Evolutionary conservation across 2,797 vertebrate species (phyloP).

Genomic region (Myripristis murdjan): DNA sequence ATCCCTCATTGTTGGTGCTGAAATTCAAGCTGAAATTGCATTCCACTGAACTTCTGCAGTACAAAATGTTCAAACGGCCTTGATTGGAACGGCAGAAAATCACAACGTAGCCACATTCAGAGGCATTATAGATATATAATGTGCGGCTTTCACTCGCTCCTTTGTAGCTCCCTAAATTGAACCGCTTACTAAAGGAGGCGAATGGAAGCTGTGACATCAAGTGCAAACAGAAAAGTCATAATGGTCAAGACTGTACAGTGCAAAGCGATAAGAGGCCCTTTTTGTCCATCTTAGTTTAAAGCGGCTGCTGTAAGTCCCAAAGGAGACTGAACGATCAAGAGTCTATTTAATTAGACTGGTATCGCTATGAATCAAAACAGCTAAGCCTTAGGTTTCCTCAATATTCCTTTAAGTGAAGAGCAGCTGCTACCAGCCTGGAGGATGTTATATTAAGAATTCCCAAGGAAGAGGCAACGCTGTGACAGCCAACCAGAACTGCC

Average conservation of each 20-base stretch:
- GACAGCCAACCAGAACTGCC: neutral
- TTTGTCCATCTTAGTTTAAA: slow-evolving; percentile 12
- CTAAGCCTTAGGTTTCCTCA: slow-evolving; percentile 18
- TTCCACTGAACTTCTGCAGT: slow-evolving; percentile 41
- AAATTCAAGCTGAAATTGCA: slow-evolving; percentile 60
- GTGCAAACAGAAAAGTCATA: slow-evolving; percentile 60
- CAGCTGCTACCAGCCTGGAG: neutral
- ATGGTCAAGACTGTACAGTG: slow-evolving; percentile 31
- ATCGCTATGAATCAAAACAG: slow-evolving; percentile 28
- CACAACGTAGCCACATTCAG: slow-evolving; percentile 33
- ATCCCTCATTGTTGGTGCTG: slow-evolving; percentile 37
- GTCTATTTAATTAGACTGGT: neutral
- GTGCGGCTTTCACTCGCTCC: slow-evolving; percentile 42
- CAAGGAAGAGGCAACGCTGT: neutral
- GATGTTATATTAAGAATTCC: neutral
- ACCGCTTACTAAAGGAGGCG: slow-evolving; percentile 29
- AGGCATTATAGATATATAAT: slow-evolving; percentile 54
- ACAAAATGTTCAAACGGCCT: slow-evolving; percentile 33
- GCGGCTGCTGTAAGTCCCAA: slow-evolving; percentile 15
- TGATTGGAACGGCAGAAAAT: slow-evolving; percentile 38
- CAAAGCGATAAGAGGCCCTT: slow-evolving; percentile 14
- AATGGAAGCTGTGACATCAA: slow-evolving; percentile 27
- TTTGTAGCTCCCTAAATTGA: slow-evolving; percentile 50
- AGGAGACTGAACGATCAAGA: slow-evolving; percentile 33
- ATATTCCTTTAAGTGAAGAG: slow-evolving; percentile 8